Evolutionary conservation across 2,888 invertebrate genomes (phyloP).

Genomic region (Melitaea athalia): DNA sequence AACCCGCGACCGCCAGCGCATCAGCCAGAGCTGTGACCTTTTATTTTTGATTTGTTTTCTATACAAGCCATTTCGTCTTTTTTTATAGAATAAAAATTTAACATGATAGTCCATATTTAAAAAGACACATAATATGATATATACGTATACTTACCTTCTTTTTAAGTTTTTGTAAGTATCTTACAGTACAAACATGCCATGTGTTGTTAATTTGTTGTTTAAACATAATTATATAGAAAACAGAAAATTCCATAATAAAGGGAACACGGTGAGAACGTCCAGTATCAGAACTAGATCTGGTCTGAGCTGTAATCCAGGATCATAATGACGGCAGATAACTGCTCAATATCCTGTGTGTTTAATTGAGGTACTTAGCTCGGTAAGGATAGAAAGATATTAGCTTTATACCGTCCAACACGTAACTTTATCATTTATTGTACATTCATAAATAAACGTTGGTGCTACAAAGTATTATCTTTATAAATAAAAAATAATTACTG

Average conservation of each 20-base stretch:
- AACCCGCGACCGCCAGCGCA: too few relatives aligned
- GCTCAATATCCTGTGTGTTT: constrained; percentile 50
- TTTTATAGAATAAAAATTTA: too few relatives aligned
- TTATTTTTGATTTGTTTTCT: too few relatives aligned
- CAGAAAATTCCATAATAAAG: constrained; percentile 23
- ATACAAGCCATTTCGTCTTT: too few relatives aligned
- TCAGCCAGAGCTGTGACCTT: too few relatives aligned
- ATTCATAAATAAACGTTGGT: constrained; percentile 10
- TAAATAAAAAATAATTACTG: too few relatives aligned
- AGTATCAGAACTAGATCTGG: constrained; percentile 40
- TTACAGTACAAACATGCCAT: too few relatives aligned
- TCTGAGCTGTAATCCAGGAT: constrained; percentile 53
- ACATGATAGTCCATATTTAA: too few relatives aligned
- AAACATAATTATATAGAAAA: background rate
- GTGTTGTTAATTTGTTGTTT: too few relatives aligned
- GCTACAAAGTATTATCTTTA: background rate
- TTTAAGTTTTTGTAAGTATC: too few relatives aligned
- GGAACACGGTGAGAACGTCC: constrained; percentile 40
- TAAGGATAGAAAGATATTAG: constrained; percentile 32
- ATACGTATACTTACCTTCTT: too few relatives aligned
- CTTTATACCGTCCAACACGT: constrained; percentile 20
- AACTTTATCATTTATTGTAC: constrained; percentile 19
- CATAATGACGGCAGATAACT: constrained; percentile 55
- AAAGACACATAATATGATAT: too few relatives aligned
- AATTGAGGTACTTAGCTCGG: constrained; percentile 48